Conservation (phyloP, 2,797 vertebrate genomes). For the Euthynnus affinis region DNA sequence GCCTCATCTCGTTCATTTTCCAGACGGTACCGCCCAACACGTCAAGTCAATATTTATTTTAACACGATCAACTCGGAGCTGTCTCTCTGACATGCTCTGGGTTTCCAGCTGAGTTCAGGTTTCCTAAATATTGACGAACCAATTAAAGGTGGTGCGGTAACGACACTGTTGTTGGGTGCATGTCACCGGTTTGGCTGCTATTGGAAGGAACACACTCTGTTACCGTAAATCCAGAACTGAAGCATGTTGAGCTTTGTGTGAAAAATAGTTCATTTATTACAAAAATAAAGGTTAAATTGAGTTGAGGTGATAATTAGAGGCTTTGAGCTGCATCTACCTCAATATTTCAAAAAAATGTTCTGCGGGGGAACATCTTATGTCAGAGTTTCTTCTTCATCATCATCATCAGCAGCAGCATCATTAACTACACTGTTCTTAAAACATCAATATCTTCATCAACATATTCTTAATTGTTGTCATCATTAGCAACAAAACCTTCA, state of each 20-base stretch:
- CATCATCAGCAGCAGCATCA: neutral
- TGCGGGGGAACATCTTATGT: no score
- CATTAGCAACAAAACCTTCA: neutral
- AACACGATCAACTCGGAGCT: neutral
- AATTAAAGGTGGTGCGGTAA: neutral
- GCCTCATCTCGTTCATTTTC: no score
- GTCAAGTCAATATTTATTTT: neutral
- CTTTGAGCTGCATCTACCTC: neutral
- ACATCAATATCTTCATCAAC: neutral
- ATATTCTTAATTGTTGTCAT: neutral
- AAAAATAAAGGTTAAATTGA: no score
- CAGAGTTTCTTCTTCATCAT: neutral
- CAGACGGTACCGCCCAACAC: no score
- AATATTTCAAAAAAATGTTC: no score
- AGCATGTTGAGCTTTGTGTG: neutral
- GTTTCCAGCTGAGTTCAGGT: neutral
- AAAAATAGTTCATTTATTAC: no score
- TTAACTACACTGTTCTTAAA: neutral
- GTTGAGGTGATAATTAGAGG: no score
- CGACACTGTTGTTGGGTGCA: neutral
- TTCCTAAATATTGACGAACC: neutral
- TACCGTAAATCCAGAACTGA: neutral
- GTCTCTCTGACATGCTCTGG: neutral
- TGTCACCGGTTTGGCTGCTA: neutral
- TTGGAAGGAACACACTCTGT: neutral